Base-by-base conservation (phyloP, 2,888 invertebrate genomes). In the Drepana falcataria region DNA sequence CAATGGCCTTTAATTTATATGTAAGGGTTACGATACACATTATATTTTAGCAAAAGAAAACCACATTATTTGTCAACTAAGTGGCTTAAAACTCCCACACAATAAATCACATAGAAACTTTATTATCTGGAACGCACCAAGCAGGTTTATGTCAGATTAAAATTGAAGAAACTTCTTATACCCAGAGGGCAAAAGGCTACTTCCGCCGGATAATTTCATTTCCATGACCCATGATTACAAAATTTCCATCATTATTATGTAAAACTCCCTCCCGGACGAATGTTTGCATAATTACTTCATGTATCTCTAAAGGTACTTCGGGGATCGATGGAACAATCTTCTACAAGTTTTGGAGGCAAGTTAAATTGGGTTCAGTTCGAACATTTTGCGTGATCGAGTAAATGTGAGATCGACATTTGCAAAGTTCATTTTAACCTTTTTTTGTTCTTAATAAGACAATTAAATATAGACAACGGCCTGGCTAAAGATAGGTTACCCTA, bases 281-380 rank as follows among this genome's bases (percentile, higher is more conserved):
- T 74, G 69, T 69, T 66, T 71, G 68, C 70, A 70, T 77, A 77
- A 79, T 77, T 76, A 77, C 71, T 73, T 69, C 35, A 60, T 62
- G 60, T 69, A 69, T 68, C 64, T 60, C 71, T 70, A 68, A 75
- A 73, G 73, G 72, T 67, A 60, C 63, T 59, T 47, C 3, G 63
- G 56, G 54, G 65, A 69, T 59, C 64, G 73, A 77, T 74, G 69
- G 69, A 69, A 69, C 69, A 72, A 73, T 71, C 71, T 73, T 69
- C 66, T 59, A 51, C 51, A 71, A 78, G 66, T 77, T 77, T 63
- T 54, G 35, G 60, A 60, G 53, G 66, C 58, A 79, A 80, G 77
- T 80, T 80, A 79, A 79, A 80, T 80, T 79, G 77, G 73, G 70
- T 78, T 65, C 52, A 57, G 66, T 67, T 61, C 66, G 73, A 73